Percentiles rank a stretch among this genome's conserved stretches.
Evolutionary conservation across 2,888 invertebrate species (phyloP).

Genomic region (Parnassius orleans): DNA sequence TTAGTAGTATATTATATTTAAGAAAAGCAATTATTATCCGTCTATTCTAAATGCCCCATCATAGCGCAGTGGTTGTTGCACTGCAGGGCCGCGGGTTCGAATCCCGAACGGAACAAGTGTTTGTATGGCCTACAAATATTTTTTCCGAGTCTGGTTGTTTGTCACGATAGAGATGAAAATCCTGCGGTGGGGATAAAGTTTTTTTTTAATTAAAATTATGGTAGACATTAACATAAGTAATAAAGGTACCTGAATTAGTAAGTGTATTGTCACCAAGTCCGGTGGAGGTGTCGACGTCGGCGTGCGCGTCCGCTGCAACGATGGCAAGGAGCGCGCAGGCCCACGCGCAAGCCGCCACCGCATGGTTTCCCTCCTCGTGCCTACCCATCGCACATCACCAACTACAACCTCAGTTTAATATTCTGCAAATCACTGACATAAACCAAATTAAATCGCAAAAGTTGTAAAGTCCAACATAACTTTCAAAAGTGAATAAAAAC

Average conservation of each 20-base stretch:
- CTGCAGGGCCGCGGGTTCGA: too few relatives aligned
- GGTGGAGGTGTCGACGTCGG: constrained; percentile 75
- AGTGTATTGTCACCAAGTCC: constrained; percentile 74
- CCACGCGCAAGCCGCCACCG: constrained; percentile 64
- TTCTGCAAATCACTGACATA: constrained; percentile 24
- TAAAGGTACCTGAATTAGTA: constrained; percentile 66
- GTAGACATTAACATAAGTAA: not conserved
- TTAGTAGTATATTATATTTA: too few relatives aligned
- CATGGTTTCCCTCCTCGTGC: constrained; percentile 40
- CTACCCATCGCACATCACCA: constrained; percentile 77
- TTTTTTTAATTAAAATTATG: not conserved
- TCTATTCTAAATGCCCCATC: too few relatives aligned
- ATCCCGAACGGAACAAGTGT: too few relatives aligned
- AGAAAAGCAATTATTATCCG: too few relatives aligned
- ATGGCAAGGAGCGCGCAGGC: constrained; percentile 64
- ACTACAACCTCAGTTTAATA: constrained; percentile 35
- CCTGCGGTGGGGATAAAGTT: too few relatives aligned
- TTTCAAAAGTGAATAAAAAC: constrained; percentile 12
- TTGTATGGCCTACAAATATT: too few relatives aligned
- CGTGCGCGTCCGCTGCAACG: constrained; percentile 51
- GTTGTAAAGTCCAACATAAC: constrained; percentile 23
- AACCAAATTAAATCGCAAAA: constrained; percentile 19
- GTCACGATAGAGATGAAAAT: too few relatives aligned
- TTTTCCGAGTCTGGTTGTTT: too few relatives aligned
- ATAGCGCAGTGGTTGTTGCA: too few relatives aligned